Evolutionary conservation across 2,888 invertebrate genomes (phyloP), one percentile per base, ranked within the genome.

Genomic region (Sesia apiformis): DNA sequence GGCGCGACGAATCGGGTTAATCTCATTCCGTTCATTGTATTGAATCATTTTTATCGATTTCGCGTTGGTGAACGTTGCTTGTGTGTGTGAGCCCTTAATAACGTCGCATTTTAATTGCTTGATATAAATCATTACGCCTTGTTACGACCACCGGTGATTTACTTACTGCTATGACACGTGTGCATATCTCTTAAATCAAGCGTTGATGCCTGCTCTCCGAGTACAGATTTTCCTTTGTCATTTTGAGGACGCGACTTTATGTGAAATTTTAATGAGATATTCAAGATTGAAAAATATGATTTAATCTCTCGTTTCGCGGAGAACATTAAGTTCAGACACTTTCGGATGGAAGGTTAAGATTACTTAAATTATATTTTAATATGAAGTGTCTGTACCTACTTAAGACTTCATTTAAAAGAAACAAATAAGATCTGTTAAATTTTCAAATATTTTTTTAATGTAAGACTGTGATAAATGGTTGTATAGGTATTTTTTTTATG

Each of bases 111-210:
- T 88, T 89, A 88, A 88, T 89, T 89, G 87, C 76, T 78, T 72
- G 60, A 69, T 81, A 85, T 89, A 89, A 88, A 89, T 89, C 88
- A 88, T 79, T 75, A 79, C 71, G 67, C 64, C 73, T 79, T 74
- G 79, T 88, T 78, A 86, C 81, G 81, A 84, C 73, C 74, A 57
- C 53, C 58, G 56, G 76, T 88, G 89, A 89, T 88, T 89, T 89
- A 89, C 87, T 80, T 79, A 78, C 80, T 72, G 79, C 79, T 77
- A 81, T 86, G 87, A 86, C 87, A 83, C 70, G 74, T 70, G 69
- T 63, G 69, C 67, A 66, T 68, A 73, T 71, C 72, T 65, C 69
- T 81, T 87, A 85, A 85, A 86, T 86, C 83, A 82, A 69, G 57
- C 8, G 65, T 8, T 40, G 39, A 63, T 67, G 68, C 62, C 66